phyloP scores from a whole-genome alignment of 2,113 vertebrate species.

The Dromaius novaehollandiae region DNA sequence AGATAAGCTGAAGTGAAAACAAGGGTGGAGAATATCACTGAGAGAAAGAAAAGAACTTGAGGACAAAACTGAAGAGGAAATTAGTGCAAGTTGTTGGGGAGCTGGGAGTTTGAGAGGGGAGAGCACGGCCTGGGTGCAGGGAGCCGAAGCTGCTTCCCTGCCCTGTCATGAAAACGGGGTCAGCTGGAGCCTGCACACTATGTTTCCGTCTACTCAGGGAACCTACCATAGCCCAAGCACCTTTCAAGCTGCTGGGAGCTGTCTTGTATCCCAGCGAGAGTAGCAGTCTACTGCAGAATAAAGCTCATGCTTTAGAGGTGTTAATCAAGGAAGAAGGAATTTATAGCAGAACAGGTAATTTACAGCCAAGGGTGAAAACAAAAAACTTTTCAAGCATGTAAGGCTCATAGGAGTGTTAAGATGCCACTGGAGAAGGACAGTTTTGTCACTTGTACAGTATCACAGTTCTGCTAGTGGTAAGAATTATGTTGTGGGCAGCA shows the following conservation, averaged over 20 bases:
- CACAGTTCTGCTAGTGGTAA: neutral
- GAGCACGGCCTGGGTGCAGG: neutral
- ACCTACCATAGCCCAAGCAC: neutral
- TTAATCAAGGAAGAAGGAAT: neutral
- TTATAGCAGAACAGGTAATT: neutral
- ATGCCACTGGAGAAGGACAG: neutral
- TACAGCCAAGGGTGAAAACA: neutral
- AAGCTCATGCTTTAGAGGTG: neutral
- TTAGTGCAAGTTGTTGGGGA: neutral
- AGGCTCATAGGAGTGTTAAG: neutral
- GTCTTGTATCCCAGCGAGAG: neutral
- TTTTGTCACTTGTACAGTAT: neutral
- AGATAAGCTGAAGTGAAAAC: neutral
- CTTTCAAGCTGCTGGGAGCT: neutral
- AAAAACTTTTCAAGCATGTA: neutral
- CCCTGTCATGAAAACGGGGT: neutral
- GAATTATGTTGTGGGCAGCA: neutral
- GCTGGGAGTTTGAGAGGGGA: neutral
- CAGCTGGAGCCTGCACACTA: accelerated
- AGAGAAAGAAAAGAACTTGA: neutral
- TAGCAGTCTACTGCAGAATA: neutral
- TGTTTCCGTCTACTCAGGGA: neutral
- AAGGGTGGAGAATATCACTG: neutral
- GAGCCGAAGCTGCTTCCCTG: accelerated
- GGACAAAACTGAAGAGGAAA: neutral